Evolutionary conservation across 1,140 invertebrate genomes (phyloP), one percentile per base, ranked within the genome.

Genomic region (Cataglyphis hispanica): DNA sequence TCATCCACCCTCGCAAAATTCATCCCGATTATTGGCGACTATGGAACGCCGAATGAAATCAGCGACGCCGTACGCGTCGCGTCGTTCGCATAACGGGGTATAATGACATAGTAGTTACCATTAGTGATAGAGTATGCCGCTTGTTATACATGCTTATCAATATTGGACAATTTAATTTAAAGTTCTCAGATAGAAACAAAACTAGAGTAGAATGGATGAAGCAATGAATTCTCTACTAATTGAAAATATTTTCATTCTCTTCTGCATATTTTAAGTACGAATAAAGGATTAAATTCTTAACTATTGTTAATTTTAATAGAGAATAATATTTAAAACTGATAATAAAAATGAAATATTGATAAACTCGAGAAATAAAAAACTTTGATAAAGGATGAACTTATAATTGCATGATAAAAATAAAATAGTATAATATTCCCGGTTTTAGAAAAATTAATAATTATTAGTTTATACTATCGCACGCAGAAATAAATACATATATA

Each of bases 101-200:
- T 50, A 88, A 88, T 86, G 70, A 86, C 87, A 83, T 34, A 66
- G 22, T 50, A 56, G 43, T 80, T 58, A 84, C 46, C 50, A 25
- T 11, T 43, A 27, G 10, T 56, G 13, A 25, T 16, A 16, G n/a
- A 58, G 53, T 43, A 76, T 2, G 8, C 22, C 22, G 34, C 19
- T 25, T 76, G 5, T 63, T n/a, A 1, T 19, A 77, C 43, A 16
- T 25, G 13, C 13, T 19, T 40, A 40, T 19, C 22, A n/a, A 16
- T 40, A 34, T 31, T 40, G 4, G 5, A 11, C 25, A 60, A 58
- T 40, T 13, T 40, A 40, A 75, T 37, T 40, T 75, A 40, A 22
- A 27, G 8, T 19, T 19, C 16, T 19, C 4, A 50, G 0, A 16
- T 1, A 25, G 34, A 31, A 22, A 60, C 19, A 6, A 7, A 74